phyloP scores from a whole-genome alignment of 2,113 vertebrate genomes.

The Brachyistius frenatus region DNA sequence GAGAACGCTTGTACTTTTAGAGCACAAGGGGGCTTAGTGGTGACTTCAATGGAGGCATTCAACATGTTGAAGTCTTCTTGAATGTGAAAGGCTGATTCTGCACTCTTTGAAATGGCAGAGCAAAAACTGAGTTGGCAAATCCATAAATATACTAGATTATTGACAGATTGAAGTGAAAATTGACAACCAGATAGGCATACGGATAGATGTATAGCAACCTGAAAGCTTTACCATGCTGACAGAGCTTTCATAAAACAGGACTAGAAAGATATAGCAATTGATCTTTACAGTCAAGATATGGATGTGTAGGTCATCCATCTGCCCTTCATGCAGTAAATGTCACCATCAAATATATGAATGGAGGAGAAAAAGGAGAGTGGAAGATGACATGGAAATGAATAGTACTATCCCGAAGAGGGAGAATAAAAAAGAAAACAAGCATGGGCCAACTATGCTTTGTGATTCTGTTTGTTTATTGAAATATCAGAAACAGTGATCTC shows the following conservation, averaged over 20 bases:
- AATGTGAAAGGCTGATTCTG: conserved; percentile 27
- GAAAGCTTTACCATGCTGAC: not conserved
- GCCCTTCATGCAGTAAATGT: conserved; percentile 36
- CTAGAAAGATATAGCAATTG: conserved; percentile 38
- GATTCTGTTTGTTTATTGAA: not conserved
- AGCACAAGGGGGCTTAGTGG: conserved; percentile 39
- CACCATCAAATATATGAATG: conserved; percentile 48
- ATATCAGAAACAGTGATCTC: not conserved
- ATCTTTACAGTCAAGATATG: conserved; percentile 44
- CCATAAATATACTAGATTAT: not conserved
- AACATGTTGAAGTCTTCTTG: conserved; percentile 42
- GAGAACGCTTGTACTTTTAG: conserved; percentile 50
- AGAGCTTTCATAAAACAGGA: conserved; percentile 37
- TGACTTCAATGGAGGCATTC: conserved; percentile 44
- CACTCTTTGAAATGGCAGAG: conserved; percentile 14
- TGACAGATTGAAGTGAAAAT: no score
- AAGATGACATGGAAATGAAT: conserved; percentile 36
- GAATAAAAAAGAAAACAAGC: conserved; percentile 20
- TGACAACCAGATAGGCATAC: no score
- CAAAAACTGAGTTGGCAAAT: not conserved
- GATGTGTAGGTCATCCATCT: conserved; percentile 47
- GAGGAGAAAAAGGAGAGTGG: conserved; percentile 23
- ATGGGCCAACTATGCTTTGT: not conserved
- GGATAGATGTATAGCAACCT: not conserved
- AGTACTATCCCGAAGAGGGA: conserved; percentile 1